Conservation (phyloP, 64 coral and sea anemone species). For the Montipora cactus region DNA sequence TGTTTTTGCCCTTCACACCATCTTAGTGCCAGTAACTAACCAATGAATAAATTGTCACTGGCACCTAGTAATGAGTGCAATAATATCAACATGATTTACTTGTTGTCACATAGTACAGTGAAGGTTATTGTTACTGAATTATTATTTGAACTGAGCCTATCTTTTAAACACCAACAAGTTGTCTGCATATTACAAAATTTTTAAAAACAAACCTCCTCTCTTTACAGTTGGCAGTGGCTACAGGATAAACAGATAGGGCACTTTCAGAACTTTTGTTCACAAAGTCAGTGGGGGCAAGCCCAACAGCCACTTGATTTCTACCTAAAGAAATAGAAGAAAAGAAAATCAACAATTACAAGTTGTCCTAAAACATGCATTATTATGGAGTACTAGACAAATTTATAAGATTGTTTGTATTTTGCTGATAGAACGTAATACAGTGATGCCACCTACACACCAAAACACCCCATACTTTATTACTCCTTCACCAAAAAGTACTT, state of each 20-base stretch:
- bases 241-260: constrained; percentile 44
- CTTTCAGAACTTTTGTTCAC: constrained; percentile 42
- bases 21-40: not conserved
- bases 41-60: not conserved
- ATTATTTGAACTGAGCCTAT: not conserved
- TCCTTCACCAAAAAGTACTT: not conserved
- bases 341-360: not conserved
- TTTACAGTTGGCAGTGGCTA: constrained; percentile 51
- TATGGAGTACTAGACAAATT: not conserved
- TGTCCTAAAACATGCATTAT: not conserved
- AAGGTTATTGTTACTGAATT: not conserved
- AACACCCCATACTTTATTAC: not conserved
- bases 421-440: not conserved
- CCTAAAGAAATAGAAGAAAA: not conserved
- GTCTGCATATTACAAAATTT: not conserved
- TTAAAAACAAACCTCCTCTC: not conserved
- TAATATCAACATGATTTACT: no score
- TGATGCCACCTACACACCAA: not conserved
- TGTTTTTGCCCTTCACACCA: not conserved
- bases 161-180: not conserved
- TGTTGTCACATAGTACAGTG: no score
- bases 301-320: constrained; percentile 34
- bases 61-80: no score
- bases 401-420: not conserved
- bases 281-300: constrained; percentile 37